Percentiles rank a stretch among this genome's conserved stretches.
These are phyloP conservation scores for Acridotheres tristis DNA, from an alignment of 2,797 vertebrate species.

Conservation along the genomic window DNA sequence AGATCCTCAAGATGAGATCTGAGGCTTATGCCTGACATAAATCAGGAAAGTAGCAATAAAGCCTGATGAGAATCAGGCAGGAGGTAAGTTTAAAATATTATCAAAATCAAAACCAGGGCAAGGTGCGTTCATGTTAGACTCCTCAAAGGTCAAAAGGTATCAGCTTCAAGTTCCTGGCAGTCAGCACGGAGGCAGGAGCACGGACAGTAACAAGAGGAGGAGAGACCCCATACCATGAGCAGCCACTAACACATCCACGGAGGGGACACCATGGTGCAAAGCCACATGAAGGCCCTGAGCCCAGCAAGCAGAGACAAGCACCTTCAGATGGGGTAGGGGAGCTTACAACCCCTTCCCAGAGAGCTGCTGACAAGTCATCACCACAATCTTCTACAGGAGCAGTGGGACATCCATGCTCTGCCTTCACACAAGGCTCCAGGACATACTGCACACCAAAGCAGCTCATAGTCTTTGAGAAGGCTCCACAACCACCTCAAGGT, in stretches of 20 bases:
- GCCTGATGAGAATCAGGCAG: not conserved
- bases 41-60: not conserved
- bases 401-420: not conserved
- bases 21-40: not conserved
- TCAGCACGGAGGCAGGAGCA: not conserved
- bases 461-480: not conserved
- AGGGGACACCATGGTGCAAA: not conserved
- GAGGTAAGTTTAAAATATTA: not conserved
- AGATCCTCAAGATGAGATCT: not conserved
- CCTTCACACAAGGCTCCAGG: not conserved
- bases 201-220: not conserved
- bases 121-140: not conserved
- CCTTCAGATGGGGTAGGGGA: not conserved
- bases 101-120: not conserved
- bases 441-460: not conserved
- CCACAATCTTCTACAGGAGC: fast-evolving
- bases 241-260: not conserved
- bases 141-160: not conserved
- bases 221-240: not conserved
- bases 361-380: not conserved
- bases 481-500: not conserved
- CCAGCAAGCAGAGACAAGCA: not conserved
- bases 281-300: not conserved
- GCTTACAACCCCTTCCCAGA: not conserved
- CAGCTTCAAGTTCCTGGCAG: not conserved